Conservation (phyloP, 2,888 invertebrate species). For the Psylliodes chrysocephalus region DNA sequence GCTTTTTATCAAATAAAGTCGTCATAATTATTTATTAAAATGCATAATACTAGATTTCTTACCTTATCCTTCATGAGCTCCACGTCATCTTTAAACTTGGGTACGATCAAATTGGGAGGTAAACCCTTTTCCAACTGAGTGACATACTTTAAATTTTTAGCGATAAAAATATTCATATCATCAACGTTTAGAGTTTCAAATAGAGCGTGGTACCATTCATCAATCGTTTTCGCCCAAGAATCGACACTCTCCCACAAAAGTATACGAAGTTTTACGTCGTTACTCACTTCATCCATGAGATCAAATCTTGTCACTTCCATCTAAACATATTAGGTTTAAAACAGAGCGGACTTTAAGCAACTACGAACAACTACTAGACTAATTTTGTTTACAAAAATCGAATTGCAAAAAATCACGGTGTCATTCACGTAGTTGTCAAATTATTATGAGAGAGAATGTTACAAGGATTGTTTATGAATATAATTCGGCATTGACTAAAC, state of each 20-base stretch:
- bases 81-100: conserved; percentile 79
- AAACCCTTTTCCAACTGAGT: conserved; percentile 85
- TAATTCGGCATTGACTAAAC: too few relatives aligned
- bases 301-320: conserved; percentile 87
- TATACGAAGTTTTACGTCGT: conserved; percentile 82
- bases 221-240: conserved; percentile 76
- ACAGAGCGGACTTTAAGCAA: too few relatives aligned
- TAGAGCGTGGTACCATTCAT: conserved; percentile 73
- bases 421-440: too few relatives aligned
- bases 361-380: too few relatives aligned
- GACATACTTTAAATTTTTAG: conserved; percentile 76
- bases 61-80: conserved; percentile 62
- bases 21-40: too few relatives aligned
- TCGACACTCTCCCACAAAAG: conserved; percentile 82
- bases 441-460: too few relatives aligned
- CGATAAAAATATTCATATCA: conserved; percentile 74
- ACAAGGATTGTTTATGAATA: too few relatives aligned
- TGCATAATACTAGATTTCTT: too few relatives aligned
- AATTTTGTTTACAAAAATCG: too few relatives aligned
- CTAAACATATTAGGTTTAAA: too few relatives aligned
- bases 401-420: too few relatives aligned
- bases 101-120: conserved; percentile 82
- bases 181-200: conserved; percentile 78
- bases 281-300: conserved; percentile 80
- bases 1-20: too few relatives aligned